These are phyloP conservation scores for Nipponacmea schrenckii DNA, from an alignment of 2,888 invertebrate species.

Conservation along the genomic window DNA sequence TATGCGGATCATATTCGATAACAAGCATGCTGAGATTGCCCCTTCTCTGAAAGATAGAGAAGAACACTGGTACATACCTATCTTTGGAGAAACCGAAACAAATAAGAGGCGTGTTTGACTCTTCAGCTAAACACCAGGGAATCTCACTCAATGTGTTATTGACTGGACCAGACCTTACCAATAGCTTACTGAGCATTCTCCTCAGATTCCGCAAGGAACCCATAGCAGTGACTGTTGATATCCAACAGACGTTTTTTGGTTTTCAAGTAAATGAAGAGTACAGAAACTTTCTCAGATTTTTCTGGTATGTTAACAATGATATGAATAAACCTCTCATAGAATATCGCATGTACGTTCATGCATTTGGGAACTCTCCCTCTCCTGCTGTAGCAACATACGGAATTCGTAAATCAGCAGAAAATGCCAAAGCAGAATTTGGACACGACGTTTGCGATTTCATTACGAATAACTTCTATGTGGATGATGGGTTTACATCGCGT, in stretches of 20 bases:
- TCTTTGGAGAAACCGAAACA: too few species aligned
- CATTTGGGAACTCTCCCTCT: too few species aligned
- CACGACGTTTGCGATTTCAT: constrained; percentile 24
- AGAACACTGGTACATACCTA: too few species aligned
- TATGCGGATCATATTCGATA: too few species aligned
- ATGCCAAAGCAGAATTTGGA: background rate
- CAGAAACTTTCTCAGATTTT: constrained; percentile 21
- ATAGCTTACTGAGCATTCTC: constrained; percentile 31
- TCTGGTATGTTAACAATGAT: constrained; percentile 22
- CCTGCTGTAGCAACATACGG: constrained; percentile 29
- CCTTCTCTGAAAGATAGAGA: too few species aligned
- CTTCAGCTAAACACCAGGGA: too few species aligned
- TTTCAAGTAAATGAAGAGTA: constrained; percentile 19
- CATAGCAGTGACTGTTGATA: constrained; percentile 26
- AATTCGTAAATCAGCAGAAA: constrained; percentile 21
- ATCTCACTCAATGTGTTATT: constrained; percentile 25
- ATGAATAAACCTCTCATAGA: constrained; percentile 10
- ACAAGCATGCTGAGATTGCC: too few species aligned
- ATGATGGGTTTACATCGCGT: constrained; percentile 28
- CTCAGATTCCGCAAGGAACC: constrained; percentile 28
- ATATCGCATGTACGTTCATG: constrained; percentile 29
- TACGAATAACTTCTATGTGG: constrained; percentile 30
- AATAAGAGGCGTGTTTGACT: too few species aligned
- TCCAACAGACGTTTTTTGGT: too few species aligned
- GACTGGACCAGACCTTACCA: constrained; percentile 32